These are phyloP conservation scores for Hecatera dysodea DNA, from an alignment of 2,888 invertebrate species.

Conservation along the genomic window DNA sequence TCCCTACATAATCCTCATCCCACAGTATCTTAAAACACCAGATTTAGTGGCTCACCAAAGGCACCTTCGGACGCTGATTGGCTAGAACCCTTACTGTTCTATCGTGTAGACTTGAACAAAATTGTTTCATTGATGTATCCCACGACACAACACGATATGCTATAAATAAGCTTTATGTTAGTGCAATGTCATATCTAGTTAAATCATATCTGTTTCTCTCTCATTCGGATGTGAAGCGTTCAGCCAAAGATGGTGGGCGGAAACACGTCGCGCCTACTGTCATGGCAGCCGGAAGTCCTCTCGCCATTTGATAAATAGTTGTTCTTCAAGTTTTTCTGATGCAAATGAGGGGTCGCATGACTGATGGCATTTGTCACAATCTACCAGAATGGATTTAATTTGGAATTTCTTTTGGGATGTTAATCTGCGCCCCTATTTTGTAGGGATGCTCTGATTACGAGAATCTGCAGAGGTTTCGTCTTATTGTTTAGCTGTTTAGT, in stretches of 20 bases:
- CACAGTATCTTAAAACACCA: background rate
- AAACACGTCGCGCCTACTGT: conserved; percentile 89
- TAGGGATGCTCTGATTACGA: conserved; percentile 63
- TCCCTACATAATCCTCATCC: background rate
- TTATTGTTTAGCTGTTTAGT: conserved; percentile 35
- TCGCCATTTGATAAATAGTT: conserved; percentile 91
- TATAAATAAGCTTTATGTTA: background rate
- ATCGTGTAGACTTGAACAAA: background rate
- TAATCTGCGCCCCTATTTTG: conserved; percentile 81
- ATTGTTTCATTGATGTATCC: background rate
- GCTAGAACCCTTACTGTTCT: background rate
- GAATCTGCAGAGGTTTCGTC: conserved; percentile 65
- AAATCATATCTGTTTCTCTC: conserved; percentile 42
- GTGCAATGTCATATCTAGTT: conserved; percentile 61
- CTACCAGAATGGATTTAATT: conserved; percentile 90
- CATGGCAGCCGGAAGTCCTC: conserved; percentile 89
- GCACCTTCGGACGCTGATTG: background rate
- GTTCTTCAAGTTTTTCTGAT: conserved; percentile 91
- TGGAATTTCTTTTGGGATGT: conserved; percentile 83
- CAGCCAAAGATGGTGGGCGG: conserved; percentile 87
- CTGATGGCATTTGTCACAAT: conserved; percentile 90
- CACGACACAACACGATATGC: background rate
- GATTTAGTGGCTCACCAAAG: background rate
- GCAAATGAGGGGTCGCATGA: conserved; percentile 90
- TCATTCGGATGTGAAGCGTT: conserved; percentile 72